Conservation (phyloP, 2,888 invertebrate species). For the Chaetoderma sp. region DNA sequence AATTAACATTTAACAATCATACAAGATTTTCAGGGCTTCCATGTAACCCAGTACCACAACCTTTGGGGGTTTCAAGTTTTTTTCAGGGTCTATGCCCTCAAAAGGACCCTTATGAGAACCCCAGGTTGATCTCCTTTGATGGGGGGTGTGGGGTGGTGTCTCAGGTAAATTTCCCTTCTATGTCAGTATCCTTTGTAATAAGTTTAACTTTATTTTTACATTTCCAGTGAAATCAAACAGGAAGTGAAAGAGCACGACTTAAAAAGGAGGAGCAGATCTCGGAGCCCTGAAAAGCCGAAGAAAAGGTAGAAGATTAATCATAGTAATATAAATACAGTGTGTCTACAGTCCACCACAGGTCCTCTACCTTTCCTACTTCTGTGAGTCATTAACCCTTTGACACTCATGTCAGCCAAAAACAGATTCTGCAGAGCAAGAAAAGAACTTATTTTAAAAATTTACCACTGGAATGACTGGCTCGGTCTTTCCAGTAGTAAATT, state of each 20-base stretch:
- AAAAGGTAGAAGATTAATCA: conserved; percentile 45
- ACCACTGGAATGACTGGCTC: too few relatives aligned
- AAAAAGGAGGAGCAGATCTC: conserved; percentile 21
- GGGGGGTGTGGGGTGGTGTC: neutral
- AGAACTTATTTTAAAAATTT: too few relatives aligned
- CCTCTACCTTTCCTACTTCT: neutral
- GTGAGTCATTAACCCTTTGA: neutral
- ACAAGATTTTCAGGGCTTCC: too few relatives aligned
- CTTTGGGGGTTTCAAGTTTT: too few relatives aligned
- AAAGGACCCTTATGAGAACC: too few relatives aligned
- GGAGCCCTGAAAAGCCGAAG: conserved; percentile 39
- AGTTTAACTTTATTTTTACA: conserved; percentile 1
- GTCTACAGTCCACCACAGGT: neutral
- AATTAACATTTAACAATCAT: too few relatives aligned
- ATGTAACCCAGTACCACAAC: too few relatives aligned
- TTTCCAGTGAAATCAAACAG: neutral
- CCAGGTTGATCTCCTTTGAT: neutral
- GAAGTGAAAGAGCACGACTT: conserved; percentile 1
- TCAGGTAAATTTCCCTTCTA: neutral
- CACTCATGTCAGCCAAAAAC: too few relatives aligned
- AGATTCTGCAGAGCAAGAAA: too few relatives aligned
- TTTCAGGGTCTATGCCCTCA: too few relatives aligned
- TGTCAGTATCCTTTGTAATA: neutral
- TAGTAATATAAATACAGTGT: conserved; percentile 42
- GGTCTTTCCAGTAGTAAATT: too few relatives aligned